Conservation (phyloP, 1,140 invertebrate species). For the Listronotus bonariensis region DNA sequence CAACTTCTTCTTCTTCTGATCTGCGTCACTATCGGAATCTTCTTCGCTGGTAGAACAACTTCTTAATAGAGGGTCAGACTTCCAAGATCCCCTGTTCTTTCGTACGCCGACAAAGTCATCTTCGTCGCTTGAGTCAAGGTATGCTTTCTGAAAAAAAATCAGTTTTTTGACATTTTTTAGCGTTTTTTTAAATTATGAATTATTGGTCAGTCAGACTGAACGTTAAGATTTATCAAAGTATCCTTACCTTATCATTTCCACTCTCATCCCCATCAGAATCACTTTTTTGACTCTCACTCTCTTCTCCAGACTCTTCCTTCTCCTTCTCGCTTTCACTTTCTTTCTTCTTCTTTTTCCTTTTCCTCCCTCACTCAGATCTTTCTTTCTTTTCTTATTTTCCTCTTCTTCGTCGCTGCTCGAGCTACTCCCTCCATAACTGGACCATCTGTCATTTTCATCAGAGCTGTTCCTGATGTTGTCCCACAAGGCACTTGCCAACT, state of each 20-base stretch:
- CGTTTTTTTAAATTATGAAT: background rate
- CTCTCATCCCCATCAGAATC: background rate
- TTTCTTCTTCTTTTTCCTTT: background rate
- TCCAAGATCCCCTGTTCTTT: conserved; percentile 5
- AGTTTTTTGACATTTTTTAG: background rate
- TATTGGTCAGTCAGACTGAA: background rate
- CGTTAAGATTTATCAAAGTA: background rate
- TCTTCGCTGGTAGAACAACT: conserved; percentile 1
- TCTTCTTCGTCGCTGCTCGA: background rate
- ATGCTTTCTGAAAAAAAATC: conserved; percentile 3
- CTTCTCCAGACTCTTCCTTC: background rate
- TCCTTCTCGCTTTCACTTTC: background rate
- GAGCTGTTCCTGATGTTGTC: conserved; percentile 25
- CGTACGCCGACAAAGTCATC: conserved; percentile 21
- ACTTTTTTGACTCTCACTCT: no score
- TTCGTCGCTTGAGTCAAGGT: conserved; percentile 21
- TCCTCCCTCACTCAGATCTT: background rate
- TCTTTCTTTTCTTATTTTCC: background rate
- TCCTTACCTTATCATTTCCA: background rate
- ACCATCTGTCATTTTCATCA: background rate
- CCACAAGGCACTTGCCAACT: background rate
- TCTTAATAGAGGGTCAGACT: conserved; percentile 6
- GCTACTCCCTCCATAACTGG: background rate
- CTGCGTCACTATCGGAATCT: background rate
- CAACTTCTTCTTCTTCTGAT: no score